These are phyloP conservation scores for Branchipolynoe longqiensis DNA, from an alignment of 2,888 invertebrate genomes.

Conservation along the genomic window DNA sequence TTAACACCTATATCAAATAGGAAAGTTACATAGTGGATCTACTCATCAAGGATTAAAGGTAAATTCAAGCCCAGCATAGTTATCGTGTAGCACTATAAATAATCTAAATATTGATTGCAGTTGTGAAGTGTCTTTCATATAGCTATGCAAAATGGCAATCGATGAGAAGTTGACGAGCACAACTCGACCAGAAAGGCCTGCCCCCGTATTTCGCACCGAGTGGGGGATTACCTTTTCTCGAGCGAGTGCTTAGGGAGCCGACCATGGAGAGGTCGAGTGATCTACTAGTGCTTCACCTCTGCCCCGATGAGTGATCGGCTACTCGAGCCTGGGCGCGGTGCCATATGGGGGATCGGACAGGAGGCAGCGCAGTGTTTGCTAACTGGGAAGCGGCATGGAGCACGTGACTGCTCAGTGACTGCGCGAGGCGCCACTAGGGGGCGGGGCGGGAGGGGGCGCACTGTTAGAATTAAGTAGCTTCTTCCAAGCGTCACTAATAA, in stretches of 20 bases:
- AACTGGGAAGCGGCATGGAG: constrained; percentile 12
- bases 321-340: constrained; percentile 28
- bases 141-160: too few relatives aligned
- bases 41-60: too few relatives aligned
- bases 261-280: neutral
- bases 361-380: constrained; percentile 40
- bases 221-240: constrained; percentile 18
- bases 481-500: too few relatives aligned
- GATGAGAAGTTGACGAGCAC: too few relatives aligned
- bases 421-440: neutral
- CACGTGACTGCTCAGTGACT: neutral
- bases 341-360: constrained; percentile 8
- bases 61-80: too few relatives aligned
- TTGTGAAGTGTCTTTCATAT: too few relatives aligned
- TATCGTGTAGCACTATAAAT: too few relatives aligned
- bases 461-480: too few relatives aligned
- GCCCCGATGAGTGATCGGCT: constrained; percentile 33
- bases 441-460: neutral
- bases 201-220: neutral
- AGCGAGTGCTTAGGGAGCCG: neutral
- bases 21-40: too few relatives aligned
- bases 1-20: too few relatives aligned
- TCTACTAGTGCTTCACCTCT: constrained; percentile 53
- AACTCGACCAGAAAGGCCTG: neutral
- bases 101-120: too few relatives aligned